Conservation (phyloP, 2,797 vertebrate genomes). For the Pachyuromys duprasi region DNA sequence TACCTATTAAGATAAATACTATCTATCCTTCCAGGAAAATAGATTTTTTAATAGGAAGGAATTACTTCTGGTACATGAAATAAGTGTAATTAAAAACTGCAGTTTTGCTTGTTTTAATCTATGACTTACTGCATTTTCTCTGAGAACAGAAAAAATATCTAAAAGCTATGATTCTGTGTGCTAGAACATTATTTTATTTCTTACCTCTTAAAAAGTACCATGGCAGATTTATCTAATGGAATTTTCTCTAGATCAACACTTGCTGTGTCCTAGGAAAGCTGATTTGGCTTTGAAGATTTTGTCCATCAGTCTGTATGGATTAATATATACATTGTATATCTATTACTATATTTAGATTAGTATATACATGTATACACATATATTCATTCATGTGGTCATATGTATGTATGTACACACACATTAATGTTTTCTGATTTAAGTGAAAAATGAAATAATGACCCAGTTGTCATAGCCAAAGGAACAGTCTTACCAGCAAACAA, state of each 20-base stretch:
- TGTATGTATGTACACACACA: neutral
- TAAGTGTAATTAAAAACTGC: neutral
- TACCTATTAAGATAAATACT: slow-evolving; percentile 17
- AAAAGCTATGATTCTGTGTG: neutral
- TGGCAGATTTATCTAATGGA: neutral
- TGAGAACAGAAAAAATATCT: slow-evolving; percentile 2
- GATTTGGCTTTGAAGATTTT: neutral
- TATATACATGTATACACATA: neutral
- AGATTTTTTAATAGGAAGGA: slow-evolving; percentile 27
- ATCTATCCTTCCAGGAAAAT: slow-evolving; percentile 8
- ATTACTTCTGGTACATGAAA: neutral
- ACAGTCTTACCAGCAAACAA: neutral
- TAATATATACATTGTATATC: neutral
- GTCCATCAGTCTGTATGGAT: neutral
- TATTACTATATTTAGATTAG: neutral
- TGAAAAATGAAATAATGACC: neutral
- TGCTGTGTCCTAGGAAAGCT: neutral
- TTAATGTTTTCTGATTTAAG: neutral
- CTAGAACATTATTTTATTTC: neutral
- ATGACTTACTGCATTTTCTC: neutral
- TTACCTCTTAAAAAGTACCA: neutral
- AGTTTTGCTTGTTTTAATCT: neutral
- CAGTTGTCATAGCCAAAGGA: neutral
- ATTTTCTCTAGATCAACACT: neutral
- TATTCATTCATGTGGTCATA: too few species aligned